Evolutionary conservation across 1,140 invertebrate species (phyloP).

Genomic region (Berghia stephanieae): DNA sequence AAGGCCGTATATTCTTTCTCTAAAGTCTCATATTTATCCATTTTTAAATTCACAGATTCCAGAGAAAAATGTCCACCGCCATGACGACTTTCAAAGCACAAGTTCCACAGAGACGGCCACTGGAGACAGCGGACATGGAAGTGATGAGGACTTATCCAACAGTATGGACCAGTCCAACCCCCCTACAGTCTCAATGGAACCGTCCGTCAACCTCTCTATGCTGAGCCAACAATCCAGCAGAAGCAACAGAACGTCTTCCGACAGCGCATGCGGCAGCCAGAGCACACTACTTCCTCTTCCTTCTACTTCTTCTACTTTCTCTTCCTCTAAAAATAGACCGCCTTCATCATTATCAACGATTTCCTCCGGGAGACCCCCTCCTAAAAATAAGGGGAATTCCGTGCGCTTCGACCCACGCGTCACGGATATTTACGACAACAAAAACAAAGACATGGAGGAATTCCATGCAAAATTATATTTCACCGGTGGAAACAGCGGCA

Average conservation of each 20-base stretch:
- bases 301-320: neutral
- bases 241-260: no score
- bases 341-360: no score
- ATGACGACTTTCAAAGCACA: constrained; percentile 42
- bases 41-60: constrained; percentile 9
- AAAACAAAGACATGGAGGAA: no score
- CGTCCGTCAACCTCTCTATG: neutral
- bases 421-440: constrained; percentile 11
- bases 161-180: constrained; percentile 24
- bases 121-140: constrained; percentile 42
- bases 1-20: no score
- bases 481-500: neutral
- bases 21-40: no score
- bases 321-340: no score
- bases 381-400: neutral
- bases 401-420: constrained; percentile 26
- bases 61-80: neutral
- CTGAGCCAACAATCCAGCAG: no score
- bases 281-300: no score
- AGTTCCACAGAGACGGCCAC: constrained; percentile 36
- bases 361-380: no score
- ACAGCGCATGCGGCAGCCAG: no score
- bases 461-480: no score
- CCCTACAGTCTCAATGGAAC: neutral
- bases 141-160: constrained; percentile 39